Evolutionary conservation across 1,140 invertebrate species (phyloP).

Genomic region (Plutomurus gul): DNA sequence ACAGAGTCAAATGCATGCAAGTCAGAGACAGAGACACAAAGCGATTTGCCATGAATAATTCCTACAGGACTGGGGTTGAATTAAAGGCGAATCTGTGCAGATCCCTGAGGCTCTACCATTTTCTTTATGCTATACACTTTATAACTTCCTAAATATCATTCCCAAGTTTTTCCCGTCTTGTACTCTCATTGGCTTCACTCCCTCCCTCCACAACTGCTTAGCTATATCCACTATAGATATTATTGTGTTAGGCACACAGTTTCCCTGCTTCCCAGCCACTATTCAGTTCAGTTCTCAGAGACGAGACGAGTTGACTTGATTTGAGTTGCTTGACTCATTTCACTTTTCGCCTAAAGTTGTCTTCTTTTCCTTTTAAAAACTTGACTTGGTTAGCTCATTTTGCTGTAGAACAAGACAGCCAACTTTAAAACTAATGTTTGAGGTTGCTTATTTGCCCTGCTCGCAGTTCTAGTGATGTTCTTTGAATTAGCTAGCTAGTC

Average conservation of each 20-base stretch:
- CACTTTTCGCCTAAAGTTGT: neutral
- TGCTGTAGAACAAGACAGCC: neutral
- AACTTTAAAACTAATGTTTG: neutral
- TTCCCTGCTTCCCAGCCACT: too few species aligned
- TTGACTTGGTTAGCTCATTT: neutral
- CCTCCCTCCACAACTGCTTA: neutral
- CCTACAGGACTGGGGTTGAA: conserved; percentile 27
- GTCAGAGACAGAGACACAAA: neutral
- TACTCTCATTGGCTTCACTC: neutral
- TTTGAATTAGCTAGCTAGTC: neutral
- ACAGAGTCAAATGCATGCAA: neutral
- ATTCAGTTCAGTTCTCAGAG: too few species aligned
- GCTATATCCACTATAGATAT: too few species aligned
- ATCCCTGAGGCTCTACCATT: conserved; percentile 5
- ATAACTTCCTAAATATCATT: conserved; percentile 26
- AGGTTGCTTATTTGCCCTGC: neutral
- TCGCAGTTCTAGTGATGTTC: too few species aligned
- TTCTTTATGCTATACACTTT: conserved; percentile 17
- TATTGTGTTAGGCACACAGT: too few species aligned
- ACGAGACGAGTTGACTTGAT: too few species aligned
- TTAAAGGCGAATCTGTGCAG: conserved; percentile 19
- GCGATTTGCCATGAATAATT: conserved; percentile 40
- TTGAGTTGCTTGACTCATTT: too few species aligned
- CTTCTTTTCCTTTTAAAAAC: neutral
- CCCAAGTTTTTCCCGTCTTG: conserved; percentile 28